Base-by-base conservation (phyloP, 1,140 invertebrate genomes). In the Drosophila navojoa region DNA sequence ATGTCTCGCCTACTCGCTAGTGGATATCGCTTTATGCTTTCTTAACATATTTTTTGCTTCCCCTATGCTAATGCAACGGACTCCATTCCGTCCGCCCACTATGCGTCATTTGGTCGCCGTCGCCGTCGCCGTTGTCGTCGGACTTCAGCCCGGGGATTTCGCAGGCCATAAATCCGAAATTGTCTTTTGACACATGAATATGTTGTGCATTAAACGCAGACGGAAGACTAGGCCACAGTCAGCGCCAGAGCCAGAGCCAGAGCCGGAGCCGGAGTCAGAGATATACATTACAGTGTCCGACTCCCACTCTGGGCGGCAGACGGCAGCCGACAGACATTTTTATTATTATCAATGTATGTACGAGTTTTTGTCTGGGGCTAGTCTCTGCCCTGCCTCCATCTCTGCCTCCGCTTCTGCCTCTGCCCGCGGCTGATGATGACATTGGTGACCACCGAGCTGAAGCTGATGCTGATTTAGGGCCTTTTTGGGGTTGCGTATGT, bases 161-260 rank as follows among this genome's bases (percentile, higher is more conserved):
- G 81, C 77, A 87, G 79, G 71, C 87, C 87, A 90, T 90, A 90
- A 90, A 90, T 90, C 79, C 79, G 71, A 77, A 90, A 90, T 90
- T 87, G 87, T 90, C 87, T 90, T 90, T 87, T 90, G 87, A 90
- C 87, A 90, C 87, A 90, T 90, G 87, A 87, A 90, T 90, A 90
- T 90, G 87, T 90, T 82, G 77, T 79, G 82, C 87, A 90, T 90
- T 90, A 90, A 90, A 81, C 77, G 53, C 64, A 59, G 61, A 62
- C 55, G 62, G 45, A 73, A 27, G 53, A 67, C 71, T 61, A 63
- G 44, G 62, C 70, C 71, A 71, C 58, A 22, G 19, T 2, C 19
- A 22, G 19, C 2, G 19, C 19, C 19, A 3, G 19, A 66, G 38
- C n/a, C 45, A 67, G 54, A 66, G 29, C 16, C 66, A 19, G 44